A percentile compares a stretch with the other conserved stretches of the same genome.
Conservation (phyloP, 2,113 vertebrate genomes). For the Phycodurus eques region DNA sequence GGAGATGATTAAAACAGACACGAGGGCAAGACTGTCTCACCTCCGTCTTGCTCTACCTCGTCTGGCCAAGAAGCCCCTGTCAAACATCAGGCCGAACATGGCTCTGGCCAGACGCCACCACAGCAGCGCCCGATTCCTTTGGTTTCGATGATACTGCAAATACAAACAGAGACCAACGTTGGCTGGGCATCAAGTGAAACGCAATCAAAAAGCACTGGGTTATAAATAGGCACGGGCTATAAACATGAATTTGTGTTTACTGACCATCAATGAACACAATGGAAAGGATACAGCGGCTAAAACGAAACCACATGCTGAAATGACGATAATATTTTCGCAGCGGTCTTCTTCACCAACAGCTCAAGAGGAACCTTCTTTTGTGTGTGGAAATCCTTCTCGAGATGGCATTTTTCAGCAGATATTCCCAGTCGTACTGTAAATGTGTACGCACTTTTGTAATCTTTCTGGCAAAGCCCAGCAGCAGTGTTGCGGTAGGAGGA, state of each 20-base stretch:
- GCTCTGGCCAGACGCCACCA: constrained; percentile 73
- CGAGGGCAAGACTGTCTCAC: constrained; percentile 51
- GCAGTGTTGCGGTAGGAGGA: constrained; percentile 32
- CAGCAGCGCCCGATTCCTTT: constrained; percentile 73
- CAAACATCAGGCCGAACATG: constrained; percentile 69
- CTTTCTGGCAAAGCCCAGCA: constrained; percentile 36
- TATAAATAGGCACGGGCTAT: constrained; percentile 15
- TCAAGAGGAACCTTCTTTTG: constrained; percentile 30
- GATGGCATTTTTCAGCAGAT: constrained; percentile 26
- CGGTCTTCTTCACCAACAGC: constrained; percentile 40
- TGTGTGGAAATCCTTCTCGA: constrained; percentile 25
- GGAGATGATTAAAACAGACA: constrained; percentile 31
- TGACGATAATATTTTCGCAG: constrained; percentile 57
- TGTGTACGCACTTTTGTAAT: constrained; percentile 30
- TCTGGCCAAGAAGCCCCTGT: constrained; percentile 54
- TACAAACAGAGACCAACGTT: constrained; percentile 17
- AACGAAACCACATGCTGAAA: constrained; percentile 49
- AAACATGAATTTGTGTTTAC: neutral
- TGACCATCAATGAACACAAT: constrained; percentile 19
- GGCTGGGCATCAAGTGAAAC: constrained; percentile 10
- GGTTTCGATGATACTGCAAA: constrained; percentile 75
- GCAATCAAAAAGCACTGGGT: constrained; percentile 4
- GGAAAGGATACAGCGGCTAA: constrained; percentile 28
- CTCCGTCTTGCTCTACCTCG: constrained; percentile 60
- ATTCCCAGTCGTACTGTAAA: constrained; percentile 28